Percentiles rank a stretch among this genome's conserved stretches.
Conservation (phyloP, 2,797 vertebrate species). For the Zalophus californianus region DNA sequence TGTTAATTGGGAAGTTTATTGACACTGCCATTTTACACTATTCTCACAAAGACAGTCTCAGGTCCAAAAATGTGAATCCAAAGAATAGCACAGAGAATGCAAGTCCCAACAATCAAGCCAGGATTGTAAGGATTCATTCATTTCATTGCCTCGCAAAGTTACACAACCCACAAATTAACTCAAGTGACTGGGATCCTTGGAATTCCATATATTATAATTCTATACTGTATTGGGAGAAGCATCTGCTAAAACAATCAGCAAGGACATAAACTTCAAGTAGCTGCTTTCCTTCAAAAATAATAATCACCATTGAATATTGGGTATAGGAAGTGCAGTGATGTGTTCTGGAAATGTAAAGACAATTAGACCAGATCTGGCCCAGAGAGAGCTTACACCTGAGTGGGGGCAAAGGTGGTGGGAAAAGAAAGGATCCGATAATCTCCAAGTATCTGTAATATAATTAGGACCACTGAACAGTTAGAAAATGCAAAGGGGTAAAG, state of each 20-base stretch:
- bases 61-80: not conserved
- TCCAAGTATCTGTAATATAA: not conserved
- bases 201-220: not conserved
- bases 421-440: not conserved
- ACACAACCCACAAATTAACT: not conserved
- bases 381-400: slow-evolving; percentile 15
- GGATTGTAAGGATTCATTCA: not conserved
- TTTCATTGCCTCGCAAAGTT: not conserved
- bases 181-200: not conserved
- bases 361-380: not conserved
- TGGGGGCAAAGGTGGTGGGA: not conserved
- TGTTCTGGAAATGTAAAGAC: slow-evolving; percentile 10
- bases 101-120: not conserved
- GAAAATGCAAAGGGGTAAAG: not conserved
- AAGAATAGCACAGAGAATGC: not conserved
- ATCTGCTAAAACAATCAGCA: not conserved
- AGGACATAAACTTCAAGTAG: not conserved
- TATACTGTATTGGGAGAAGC: not conserved
- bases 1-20: slow-evolving; percentile 21
- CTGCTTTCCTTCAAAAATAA: slow-evolving; percentile 12
- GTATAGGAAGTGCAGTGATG: not conserved
- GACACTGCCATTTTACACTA: not conserved
- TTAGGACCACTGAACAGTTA: not conserved
- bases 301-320: not conserved
- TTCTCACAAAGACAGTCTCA: not conserved